Percentiles rank a stretch among this genome's conserved stretches.
phyloP scores from a whole-genome alignment of 1,140 invertebrate species.

The Mamestra configurata region DNA sequence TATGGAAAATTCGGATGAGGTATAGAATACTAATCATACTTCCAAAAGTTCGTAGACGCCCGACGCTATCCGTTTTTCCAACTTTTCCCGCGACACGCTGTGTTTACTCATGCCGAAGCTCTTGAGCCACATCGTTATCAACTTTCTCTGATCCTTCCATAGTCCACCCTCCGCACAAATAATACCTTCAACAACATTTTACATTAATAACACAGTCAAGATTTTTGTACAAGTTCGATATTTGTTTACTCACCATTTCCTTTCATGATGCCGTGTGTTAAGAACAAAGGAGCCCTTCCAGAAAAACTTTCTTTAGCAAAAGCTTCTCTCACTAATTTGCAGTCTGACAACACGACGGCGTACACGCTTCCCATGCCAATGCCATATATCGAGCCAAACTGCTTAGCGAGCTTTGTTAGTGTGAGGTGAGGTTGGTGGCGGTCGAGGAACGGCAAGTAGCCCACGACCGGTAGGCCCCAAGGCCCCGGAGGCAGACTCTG shows the following conservation, averaged over 20 bases:
- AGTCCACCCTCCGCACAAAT: constrained; percentile 93
- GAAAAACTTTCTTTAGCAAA: constrained; percentile 91
- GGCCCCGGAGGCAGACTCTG: constrained; percentile 92
- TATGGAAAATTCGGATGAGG: background rate
- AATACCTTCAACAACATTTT: constrained; percentile 89
- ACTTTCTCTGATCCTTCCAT: constrained; percentile 95
- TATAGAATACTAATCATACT: constrained; percentile 81
- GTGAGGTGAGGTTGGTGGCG: constrained; percentile 90
- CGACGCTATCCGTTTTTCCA: constrained; percentile 91
- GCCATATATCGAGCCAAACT: constrained; percentile 92
- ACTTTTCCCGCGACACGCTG: constrained; percentile 88
- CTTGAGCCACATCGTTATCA: constrained; percentile 92
- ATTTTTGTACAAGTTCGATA: too few species aligned
- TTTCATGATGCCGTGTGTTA: constrained; percentile 95
- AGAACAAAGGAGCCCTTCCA: constrained; percentile 92
- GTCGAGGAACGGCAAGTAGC: constrained; percentile 93
- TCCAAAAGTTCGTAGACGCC: constrained; percentile 89
- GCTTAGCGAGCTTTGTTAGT: constrained; percentile 89
- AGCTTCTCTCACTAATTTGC: constrained; percentile 90
- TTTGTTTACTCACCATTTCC: constrained; percentile 91
- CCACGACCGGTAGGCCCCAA: constrained; percentile 92
- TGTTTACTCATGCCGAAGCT: constrained; percentile 93
- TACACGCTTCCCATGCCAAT: constrained; percentile 92
- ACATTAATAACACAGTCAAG: constrained; percentile 10
- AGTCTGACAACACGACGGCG: constrained; percentile 92